Conservation (phyloP, 2,888 invertebrate species). For the Polymixis lichenea region DNA sequence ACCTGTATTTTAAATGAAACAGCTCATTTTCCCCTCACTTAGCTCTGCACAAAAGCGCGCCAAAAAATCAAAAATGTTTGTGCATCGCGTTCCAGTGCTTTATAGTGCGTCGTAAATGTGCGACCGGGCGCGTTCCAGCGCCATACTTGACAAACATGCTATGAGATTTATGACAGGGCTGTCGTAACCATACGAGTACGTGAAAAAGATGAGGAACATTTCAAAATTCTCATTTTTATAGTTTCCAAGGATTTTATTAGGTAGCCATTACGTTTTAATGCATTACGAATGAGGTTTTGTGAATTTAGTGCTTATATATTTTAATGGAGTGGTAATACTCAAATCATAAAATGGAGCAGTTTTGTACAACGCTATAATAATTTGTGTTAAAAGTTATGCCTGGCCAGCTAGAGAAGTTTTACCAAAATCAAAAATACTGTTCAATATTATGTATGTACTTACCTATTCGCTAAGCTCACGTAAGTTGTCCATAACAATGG, state of each 20-base stretch:
- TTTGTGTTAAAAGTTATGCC: no score
- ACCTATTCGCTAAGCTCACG: no score
- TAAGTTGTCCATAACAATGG: no score
- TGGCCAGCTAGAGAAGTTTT: no score
- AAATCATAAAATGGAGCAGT: background rate
- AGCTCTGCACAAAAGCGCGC: slow-evolving; percentile 49
- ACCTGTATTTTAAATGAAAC: slow-evolving; percentile 56
- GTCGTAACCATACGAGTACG: slow-evolving; percentile 59
- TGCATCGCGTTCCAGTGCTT: slow-evolving; percentile 60
- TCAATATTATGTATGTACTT: no score
- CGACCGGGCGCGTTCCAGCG: slow-evolving; percentile 60
- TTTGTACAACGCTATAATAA: background rate
- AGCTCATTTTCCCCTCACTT: slow-evolving; percentile 67
- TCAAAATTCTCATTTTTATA: slow-evolving; percentile 60
- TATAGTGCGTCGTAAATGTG: slow-evolving; percentile 62
- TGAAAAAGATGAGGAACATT: slow-evolving; percentile 40
- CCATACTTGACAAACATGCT: slow-evolving; percentile 78
- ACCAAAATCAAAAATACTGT: no score
- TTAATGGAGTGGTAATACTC: background rate
- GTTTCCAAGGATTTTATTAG: slow-evolving; percentile 56
- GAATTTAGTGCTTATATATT: slow-evolving; percentile 24
- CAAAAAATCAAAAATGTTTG: slow-evolving; percentile 61
- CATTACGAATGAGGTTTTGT: slow-evolving; percentile 46
- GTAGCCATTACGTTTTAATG: slow-evolving; percentile 45
- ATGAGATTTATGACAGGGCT: slow-evolving; percentile 73